Evolutionary conservation across 2,888 invertebrate genomes (phyloP), one percentile per base, ranked within the genome.

Genomic region (Campoplex capitator): DNA sequence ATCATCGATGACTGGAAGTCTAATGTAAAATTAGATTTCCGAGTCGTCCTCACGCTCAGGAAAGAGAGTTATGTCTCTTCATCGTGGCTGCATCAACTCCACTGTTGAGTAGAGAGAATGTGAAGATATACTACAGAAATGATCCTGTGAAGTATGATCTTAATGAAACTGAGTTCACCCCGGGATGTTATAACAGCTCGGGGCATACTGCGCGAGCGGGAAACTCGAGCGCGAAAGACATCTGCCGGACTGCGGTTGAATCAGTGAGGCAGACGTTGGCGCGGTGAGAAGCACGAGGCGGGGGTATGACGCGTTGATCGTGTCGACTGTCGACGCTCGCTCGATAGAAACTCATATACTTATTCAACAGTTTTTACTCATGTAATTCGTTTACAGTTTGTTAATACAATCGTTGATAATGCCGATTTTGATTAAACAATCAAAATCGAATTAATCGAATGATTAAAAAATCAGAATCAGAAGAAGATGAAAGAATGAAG

Each of bases 61-160:
- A 94, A 94, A 94, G 93, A 95, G 94, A 94, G 94, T 95, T 95
- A 92, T 91, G 77, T 58, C 95, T 96, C 96, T 89, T 96, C 96
- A 95, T 95, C 96, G 95, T 95, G 95, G 96, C 93, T 95, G 93
- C 92, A 92, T 93, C 91, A 86, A 94, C 95, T 95, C 95, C 93
- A 94, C 91, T 89, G 91, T 95, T 94, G 94, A 94, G 93, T 95
- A 94, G 93, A 95, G 95, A 95, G 95, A 93, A 93, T 94, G 94
- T 93, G 95, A 95, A 96, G 95, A 96, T 95, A 94, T 95, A 96
- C 96, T 96, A 95, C 96, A 96, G 96, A 96, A 96, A 96, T 96
- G 96, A 96, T 96, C 96, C 96, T 96, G 95, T 95, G 95, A 96
- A 96, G 96, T 93, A 93, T 91, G 92, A 92, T 94, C 93, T 93